phyloP scores from a whole-genome alignment of 2,888 invertebrate genomes.

The Lamproptera curius region DNA sequence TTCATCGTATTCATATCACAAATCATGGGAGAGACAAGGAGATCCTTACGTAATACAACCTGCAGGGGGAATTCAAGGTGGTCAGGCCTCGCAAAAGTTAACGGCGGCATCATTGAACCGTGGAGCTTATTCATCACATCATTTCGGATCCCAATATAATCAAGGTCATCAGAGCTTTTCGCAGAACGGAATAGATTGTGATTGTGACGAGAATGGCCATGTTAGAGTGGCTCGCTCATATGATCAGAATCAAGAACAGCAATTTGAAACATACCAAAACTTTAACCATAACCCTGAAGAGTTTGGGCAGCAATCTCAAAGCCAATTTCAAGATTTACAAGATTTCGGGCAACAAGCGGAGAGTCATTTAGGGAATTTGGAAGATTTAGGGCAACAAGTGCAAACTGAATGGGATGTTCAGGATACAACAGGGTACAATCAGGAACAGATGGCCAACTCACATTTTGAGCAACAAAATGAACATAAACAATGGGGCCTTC shows the following conservation, averaged over 20 bases:
- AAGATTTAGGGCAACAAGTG: conserved; percentile 33
- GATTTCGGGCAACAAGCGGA: conserved; percentile 34
- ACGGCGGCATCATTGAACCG: conserved; percentile 37
- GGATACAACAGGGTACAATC: too few species aligned
- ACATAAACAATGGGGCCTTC: conserved; percentile 32
- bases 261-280: conserved; percentile 28
- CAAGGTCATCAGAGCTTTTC: conserved; percentile 40
- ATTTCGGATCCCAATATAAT: conserved; percentile 43
- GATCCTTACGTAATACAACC: conserved; percentile 70
- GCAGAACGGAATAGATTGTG: conserved; percentile 32
- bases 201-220: conserved; percentile 51
- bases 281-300: conserved; percentile 27
- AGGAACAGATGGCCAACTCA: too few species aligned
- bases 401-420: conserved; percentile 24
- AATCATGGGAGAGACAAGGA: conserved; percentile 72
- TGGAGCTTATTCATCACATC: conserved; percentile 39
- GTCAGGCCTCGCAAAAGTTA: conserved; percentile 45
- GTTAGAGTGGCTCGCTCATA: conserved; percentile 53
- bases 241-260: conserved; percentile 30
- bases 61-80: conserved; percentile 34
- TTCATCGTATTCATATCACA: conserved; percentile 71
- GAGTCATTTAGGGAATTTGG: conserved; percentile 28
- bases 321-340: conserved; percentile 19
- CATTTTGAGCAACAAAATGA: conserved; percentile 42
- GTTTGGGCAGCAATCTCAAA: conserved; percentile 30